Evolutionary conservation across 2,113 vertebrate species (phyloP), one percentile per base, ranked within the genome.

Genomic region (Podarcis cretensis): DNA sequence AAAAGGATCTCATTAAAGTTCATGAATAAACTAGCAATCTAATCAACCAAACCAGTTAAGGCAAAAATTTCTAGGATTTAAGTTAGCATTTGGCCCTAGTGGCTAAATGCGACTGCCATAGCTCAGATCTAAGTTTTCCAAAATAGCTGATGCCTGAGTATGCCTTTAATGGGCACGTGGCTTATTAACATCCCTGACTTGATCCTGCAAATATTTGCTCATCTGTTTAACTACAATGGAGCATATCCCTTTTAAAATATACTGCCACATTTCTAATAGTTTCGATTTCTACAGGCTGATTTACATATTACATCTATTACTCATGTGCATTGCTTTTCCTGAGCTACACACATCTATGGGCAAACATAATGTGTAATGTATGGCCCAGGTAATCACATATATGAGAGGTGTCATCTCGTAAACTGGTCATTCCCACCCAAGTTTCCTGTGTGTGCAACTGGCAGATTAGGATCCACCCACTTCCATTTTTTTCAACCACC

Each of bases 1-100:
- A 89, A 84, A 88, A 83, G 68, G n/a, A 83, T 78, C 73, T 84
- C 73, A 89, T 89, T 84, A 69, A 63, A 83, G 71, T 76, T 76
- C 71, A 77, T 83, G 87, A 84, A 89, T 78, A 83, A 83, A 83
- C 59, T 77, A 88, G 73, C 40, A 78, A 37, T 27, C 87, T 68
- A 73, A 78, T 89, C 81, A 84, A 84, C 73, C 54, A 88, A 82
- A 65, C 69, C n/a, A 57, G 81, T 69, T 89, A 77, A 68, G 63
- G 14, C 40, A 68, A 54, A 83, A 54, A 54, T 12, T 75, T 54
- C 37, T 68, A 88, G 54, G 23, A 88, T 83, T 48, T 83, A 54
- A 68, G 43, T 9, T 69, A 43, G 35, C 12, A 85, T 65, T n/a
- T n/a, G 43, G 75, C 37, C 75, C 37, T 27, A 43, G 6, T 43